Base-by-base conservation (phyloP, 30 jellyfish, hydroid and myxozoan genomes). In the Aurelia coerulea region DNA sequence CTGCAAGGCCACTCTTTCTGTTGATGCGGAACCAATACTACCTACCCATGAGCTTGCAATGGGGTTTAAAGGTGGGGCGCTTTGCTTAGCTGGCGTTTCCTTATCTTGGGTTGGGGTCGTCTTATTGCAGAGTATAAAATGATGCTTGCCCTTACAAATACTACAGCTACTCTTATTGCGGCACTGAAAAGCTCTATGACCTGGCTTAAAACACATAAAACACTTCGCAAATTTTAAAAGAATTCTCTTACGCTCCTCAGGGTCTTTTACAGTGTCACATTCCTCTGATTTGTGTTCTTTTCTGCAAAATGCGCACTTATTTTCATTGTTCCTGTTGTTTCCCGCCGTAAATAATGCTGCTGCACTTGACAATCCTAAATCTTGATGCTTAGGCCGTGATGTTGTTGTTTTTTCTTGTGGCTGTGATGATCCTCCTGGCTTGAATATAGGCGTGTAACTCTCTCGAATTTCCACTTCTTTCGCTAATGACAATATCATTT, bases 1-100 rank as follows among this genome's bases (percentile, higher is more conserved):
- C 63, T 59, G 88, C 35, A 78, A 60, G 19, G 88, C 88, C 62
- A 60, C 67, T 62, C 49, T 58, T 12, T 41, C 88, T n/a, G 10
- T 11, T 10, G 79, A 62, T 70, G 17, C 19, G 37, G 81, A 42
- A 10, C 29, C 78, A 42, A 42, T 42, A 42, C 53, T 42, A 42
- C 53, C 53, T 42, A 42, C 53, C 53, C 53, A 42, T 42, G 53
- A 42, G 53, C 53, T 42, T 42, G 53, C 53, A 42, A 2, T 42
- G 53, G 53, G 53, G 53, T 42, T 42, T 42, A 42, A 42, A 42
- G 53, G 53, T 42, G 53, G 53, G 8, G 53, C 53, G 53, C 53
- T 42, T 42, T 6, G 53, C 53, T 42, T 42, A 42, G 53, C 53
- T 42, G 53, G 53, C 53, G 10, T 1, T 42, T 42, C 53, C 53